Conservation (phyloP, 2,888 invertebrate species). For the Drosophila nr. fundita region DNA sequence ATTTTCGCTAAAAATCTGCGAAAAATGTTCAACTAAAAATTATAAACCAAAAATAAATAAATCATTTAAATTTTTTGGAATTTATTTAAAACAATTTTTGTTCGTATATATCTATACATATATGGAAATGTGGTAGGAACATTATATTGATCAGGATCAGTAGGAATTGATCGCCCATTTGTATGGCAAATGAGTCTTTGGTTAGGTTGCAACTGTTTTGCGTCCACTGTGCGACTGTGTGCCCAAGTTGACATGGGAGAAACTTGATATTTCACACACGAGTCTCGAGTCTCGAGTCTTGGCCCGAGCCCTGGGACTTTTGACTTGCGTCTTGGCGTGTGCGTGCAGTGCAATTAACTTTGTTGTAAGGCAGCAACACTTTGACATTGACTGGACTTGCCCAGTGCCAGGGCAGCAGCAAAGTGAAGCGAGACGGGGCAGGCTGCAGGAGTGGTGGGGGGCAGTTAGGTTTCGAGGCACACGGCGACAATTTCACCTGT, state of each 20-base stretch:
- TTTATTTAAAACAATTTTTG: not conserved
- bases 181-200: not conserved
- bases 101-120: not conserved
- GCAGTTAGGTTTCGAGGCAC: slow-evolving; percentile 49
- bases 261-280: slow-evolving; percentile 79
- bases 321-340: slow-evolving; percentile 65
- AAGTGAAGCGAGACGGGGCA: not conserved
- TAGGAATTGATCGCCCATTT: no score
- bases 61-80: not conserved
- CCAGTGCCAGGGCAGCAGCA: slow-evolving; percentile 11
- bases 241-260: slow-evolving; percentile 65
- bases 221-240: slow-evolving; percentile 42
- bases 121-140: no score
- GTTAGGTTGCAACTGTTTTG: not conserved
- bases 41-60: not conserved
- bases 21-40: not conserved
- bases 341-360: slow-evolving; percentile 80
- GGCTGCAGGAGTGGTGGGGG: not conserved
- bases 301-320: slow-evolving; percentile 20
- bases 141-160: no score
- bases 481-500: slow-evolving; percentile 83
- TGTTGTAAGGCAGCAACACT: slow-evolving; percentile 78
- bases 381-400: slow-evolving; percentile 69
- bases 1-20: not conserved
- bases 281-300: slow-evolving; percentile 57